Percentiles rank a stretch among this genome's conserved stretches.
Conservation (phyloP, 92 coral and sea anemone genomes). For the Nematostella vectensis region DNA sequence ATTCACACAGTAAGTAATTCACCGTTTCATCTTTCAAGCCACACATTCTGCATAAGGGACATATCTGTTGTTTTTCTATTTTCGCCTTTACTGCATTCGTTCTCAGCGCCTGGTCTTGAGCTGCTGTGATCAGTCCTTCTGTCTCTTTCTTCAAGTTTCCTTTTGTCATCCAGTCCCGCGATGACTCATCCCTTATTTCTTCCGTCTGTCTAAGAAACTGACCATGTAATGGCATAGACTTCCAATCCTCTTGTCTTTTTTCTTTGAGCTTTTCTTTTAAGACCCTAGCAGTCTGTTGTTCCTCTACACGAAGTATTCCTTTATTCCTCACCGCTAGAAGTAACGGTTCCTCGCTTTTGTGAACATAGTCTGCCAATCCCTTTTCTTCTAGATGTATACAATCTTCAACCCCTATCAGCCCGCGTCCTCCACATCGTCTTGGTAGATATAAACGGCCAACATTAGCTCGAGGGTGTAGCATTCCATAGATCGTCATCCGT, state of each 20-base stretch:
- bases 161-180: slow-evolving; percentile 27
- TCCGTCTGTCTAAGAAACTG: slow-evolving; percentile 22
- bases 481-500: too few relatives aligned
- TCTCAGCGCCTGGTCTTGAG: slow-evolving; percentile 29
- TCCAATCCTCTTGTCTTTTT: too few relatives aligned
- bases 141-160: slow-evolving; percentile 27
- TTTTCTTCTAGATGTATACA: too few relatives aligned
- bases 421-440: too few relatives aligned
- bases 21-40: slow-evolving; percentile 20
- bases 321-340: too few relatives aligned
- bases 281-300: slow-evolving; percentile 17
- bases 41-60: slow-evolving; percentile 29
- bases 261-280: slow-evolving; percentile 15
- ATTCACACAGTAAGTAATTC: slow-evolving; percentile 31
- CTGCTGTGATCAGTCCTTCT: slow-evolving; percentile 23
- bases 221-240: slow-evolving; percentile 17
- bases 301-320: too few relatives aligned
- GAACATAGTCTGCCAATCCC: too few relatives aligned
- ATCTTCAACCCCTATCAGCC: too few relatives aligned
- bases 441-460: too few relatives aligned
- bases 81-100: slow-evolving; percentile 24
- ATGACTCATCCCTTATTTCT: slow-evolving; percentile 16
- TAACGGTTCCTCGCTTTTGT: too few relatives aligned
- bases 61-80: slow-evolving; percentile 19
- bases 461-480: too few relatives aligned